These are phyloP conservation scores for Bungarus multicinctus DNA, from an alignment of 2,113 vertebrate species.

Conservation along the genomic window DNA sequence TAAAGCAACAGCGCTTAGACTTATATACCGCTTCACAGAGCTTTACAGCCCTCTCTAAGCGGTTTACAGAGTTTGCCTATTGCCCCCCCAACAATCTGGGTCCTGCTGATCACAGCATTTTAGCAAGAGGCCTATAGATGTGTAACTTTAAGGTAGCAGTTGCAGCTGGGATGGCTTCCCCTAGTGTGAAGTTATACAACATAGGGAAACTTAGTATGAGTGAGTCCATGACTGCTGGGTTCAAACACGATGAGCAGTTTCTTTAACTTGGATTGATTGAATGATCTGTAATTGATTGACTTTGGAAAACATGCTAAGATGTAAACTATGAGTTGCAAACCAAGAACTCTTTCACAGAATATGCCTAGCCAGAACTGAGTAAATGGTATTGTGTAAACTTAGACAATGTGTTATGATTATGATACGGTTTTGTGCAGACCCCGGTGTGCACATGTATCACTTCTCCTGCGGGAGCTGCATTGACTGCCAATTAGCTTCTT, in stretches of 20 bases:
- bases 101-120: not conserved
- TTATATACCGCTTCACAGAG: not conserved
- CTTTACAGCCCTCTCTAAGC: not conserved
- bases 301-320: not conserved
- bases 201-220: not conserved
- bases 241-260: not conserved
- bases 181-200: not conserved
- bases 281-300: not conserved
- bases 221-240: not conserved
- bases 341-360: not conserved
- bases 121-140: not conserved
- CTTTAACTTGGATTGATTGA: not conserved
- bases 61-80: not conserved
- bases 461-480: too few species aligned
- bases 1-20: not conserved
- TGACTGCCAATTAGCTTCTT: too few species aligned
- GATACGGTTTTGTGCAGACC: too few species aligned
- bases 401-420: not conserved
- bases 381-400: not conserved
- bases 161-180: not conserved
- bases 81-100: not conserved
- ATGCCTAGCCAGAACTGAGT: not conserved
- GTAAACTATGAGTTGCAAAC: not conserved
- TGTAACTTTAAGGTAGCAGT: not conserved
- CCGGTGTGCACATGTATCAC: too few species aligned